Evolutionary conservation across 2,888 invertebrate species (phyloP), one percentile per base, ranked within the genome.

Genomic region (Phyto melanocephala): DNA sequence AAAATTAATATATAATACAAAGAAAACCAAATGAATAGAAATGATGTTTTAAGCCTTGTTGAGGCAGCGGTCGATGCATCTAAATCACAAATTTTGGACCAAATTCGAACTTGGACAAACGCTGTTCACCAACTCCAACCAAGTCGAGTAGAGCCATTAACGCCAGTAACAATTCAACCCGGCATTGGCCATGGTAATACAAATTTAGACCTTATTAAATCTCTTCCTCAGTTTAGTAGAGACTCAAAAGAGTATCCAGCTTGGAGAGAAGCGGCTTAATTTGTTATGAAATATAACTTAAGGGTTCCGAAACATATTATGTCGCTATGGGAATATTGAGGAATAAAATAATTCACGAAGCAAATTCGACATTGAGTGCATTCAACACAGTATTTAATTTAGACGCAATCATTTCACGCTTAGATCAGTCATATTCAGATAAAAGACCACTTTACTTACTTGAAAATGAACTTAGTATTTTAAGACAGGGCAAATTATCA

Each of bases 401-500:
- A 42, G 67, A 80, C n/a, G 74, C 75, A 11, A 78, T 81, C 5
- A 80, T 80, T 40, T 52, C 76, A 22, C 72, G 81, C 22, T 62
- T 80, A 45, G 80, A 84, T 52, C 81, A 83, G 37, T 65, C 81
- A 7, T 80, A 81, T 28, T 80, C 81, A 2, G 81, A 84, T 54
- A 84, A 85, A 71, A 76, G 67, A 52, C 79, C 77, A 13, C 33
- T 84, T 11, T 70, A 84, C 42, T 81, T 84, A 52, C 42, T 81
- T 15, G 77, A 84, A 65, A 83, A 81, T 50, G 76, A 85, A 58
- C 22, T 82, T 20, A 74, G 81, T 63, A 65, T 86, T 80, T 68
- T 86, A 35, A 22, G 85, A 50, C 83, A 81, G 70, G 72, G 74
- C 20, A 78, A 71, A 20, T 40, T 85, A 45, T 65, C 80, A n/a